phyloP scores from a whole-genome alignment of 2,888 invertebrate genomes.

The Heliconius charithonia region DNA sequence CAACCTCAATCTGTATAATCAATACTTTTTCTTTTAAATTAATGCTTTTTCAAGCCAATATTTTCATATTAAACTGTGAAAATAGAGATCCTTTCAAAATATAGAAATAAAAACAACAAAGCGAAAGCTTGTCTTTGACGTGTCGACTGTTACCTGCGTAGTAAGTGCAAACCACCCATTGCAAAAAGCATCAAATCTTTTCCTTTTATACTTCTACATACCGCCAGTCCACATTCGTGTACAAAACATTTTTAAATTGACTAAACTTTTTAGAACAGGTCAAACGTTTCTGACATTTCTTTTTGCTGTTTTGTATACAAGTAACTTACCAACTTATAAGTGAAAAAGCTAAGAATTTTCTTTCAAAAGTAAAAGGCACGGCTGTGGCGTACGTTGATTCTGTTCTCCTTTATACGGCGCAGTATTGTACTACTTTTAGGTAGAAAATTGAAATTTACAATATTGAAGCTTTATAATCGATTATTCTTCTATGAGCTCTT shows the following conservation, averaged over 20 bases:
- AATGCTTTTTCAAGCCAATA: not conserved
- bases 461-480: not conserved
- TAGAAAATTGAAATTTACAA: not conserved
- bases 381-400: constrained; percentile 10
- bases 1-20: too few species aligned
- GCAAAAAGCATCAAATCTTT: constrained; percentile 4
- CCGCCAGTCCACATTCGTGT: not conserved
- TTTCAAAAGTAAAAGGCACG: constrained; percentile 11
- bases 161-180: constrained; percentile 8
- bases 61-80: not conserved
- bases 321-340: constrained; percentile 5
- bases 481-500: not conserved
- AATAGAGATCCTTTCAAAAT: not conserved
- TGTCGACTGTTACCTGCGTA: not conserved
- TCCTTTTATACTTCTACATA: not conserved
- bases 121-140: not conserved
- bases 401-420: not conserved
- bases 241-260: constrained; percentile 23
- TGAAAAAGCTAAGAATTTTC: constrained; percentile 14
- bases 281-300: not conserved
- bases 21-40: not conserved
- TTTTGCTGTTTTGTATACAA: constrained; percentile 21
- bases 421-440: constrained; percentile 11
- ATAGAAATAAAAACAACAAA: not conserved
- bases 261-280: constrained; percentile 5